Evolutionary conservation across 1,140 invertebrate genomes (phyloP).

Genomic region (Cotesia vestalis): DNA sequence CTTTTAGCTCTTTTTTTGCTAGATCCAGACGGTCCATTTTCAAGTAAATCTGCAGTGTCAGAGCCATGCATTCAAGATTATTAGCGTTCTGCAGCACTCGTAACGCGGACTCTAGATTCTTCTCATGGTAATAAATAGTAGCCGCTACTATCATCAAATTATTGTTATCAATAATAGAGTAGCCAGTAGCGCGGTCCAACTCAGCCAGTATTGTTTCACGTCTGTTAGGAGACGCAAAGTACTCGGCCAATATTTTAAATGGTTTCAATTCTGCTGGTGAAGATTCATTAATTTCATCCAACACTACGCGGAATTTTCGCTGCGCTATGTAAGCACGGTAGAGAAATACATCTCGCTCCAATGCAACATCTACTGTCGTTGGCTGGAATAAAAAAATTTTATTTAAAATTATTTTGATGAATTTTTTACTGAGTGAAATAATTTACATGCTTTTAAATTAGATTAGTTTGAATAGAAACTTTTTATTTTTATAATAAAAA

Average conservation of each 20-base stretch:
- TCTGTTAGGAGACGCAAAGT: constrained; percentile 73
- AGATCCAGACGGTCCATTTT: constrained; percentile 93
- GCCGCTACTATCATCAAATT: constrained; percentile 87
- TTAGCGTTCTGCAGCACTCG: constrained; percentile 85
- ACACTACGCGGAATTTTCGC: constrained; percentile 87
- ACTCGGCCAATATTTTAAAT: constrained; percentile 84
- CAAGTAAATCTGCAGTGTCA: constrained; percentile 84
- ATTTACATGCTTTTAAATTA: too few relatives aligned
- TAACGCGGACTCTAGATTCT: constrained; percentile 88
- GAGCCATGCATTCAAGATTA: constrained; percentile 82
- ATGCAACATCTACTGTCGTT: constrained; percentile 72
- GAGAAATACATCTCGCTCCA: constrained; percentile 86
- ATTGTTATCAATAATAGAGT: constrained; percentile 76
- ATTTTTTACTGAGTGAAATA: too few relatives aligned
- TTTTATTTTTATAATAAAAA: too few relatives aligned
- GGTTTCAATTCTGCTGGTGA: constrained; percentile 77
- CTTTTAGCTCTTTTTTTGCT: constrained; percentile 90
- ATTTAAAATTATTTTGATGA: too few relatives aligned
- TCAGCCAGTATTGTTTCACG: constrained; percentile 71
- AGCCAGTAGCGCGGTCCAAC: constrained; percentile 72
- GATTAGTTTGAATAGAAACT: too few relatives aligned
- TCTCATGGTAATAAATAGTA: constrained; percentile 90
- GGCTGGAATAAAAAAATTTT: too few relatives aligned
- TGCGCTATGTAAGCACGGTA: constrained; percentile 94
- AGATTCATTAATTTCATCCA: constrained; percentile 83